Evolutionary conservation across 1,140 invertebrate species (phyloP).

Genomic region (Triops cancriformis): DNA sequence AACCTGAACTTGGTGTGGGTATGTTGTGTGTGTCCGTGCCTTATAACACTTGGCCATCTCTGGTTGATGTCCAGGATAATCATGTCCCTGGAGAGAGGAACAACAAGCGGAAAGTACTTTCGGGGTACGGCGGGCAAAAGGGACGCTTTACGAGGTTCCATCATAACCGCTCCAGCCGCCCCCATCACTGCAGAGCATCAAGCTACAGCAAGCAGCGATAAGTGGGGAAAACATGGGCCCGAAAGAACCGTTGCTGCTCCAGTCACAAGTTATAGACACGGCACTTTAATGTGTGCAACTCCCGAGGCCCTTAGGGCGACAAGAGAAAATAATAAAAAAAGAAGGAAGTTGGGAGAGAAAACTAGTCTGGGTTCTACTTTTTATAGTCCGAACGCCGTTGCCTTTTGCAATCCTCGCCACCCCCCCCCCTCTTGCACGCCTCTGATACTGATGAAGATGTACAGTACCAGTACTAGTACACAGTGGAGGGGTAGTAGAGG

Average conservation of each 20-base stretch:
- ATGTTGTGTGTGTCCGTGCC: neutral
- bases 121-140: neutral
- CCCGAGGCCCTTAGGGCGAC: neutral
- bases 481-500: neutral
- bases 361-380: neutral
- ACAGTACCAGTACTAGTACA: neutral
- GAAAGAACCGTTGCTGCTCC: neutral
- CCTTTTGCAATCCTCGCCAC: neutral
- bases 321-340: neutral
- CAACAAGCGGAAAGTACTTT: neutral
- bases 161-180: neutral
- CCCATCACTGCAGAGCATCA: neutral
- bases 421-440: neutral
- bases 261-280: constrained; percentile 13
- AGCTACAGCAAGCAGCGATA: constrained; percentile 12
- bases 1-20: neutral
- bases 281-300: neutral
- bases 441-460: neutral
- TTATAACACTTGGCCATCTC: neutral
- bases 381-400: neutral
- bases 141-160: constrained; percentile 2
- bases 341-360: neutral
- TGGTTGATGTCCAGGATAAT: neutral
- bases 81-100: neutral
- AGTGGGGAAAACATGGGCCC: neutral